Base-by-base conservation (phyloP, 2,888 invertebrate genomes). In the Epinotia nisella region DNA sequence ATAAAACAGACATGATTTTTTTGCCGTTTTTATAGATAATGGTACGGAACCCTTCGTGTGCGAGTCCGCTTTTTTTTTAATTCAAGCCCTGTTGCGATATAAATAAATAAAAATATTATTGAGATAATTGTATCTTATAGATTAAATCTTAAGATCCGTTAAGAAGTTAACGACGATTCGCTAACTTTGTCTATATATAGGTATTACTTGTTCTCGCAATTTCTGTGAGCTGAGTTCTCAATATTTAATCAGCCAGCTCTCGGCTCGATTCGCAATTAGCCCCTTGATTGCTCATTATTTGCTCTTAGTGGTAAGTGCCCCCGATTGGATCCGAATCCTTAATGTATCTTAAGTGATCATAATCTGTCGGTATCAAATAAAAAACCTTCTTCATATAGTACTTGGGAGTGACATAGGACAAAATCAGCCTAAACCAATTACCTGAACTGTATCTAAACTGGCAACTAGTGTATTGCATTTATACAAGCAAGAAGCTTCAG, bases 171-270 rank as follows among this genome's bases (percentile, higher is more conserved):
- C 17, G 39, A 35, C 2, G 35, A 39, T 41, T 29, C 62, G 15
- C 21, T 13, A 24, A 49, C 49, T 24, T 49, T 11, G 49, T n/a
- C 62, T 15, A n/a, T 55, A 65, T 15, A n/a, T 55, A 65, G 21
- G 21, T 21, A 65, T 87, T 76, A 87, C 85, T 87, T 82, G 86
- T 87, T 85, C 84, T 73, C 61, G 75, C 75, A 81, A 83, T 76
- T 77, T 77, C 76, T 61, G 84, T 85, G 87, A 85, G 80, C 80
- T 75, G 77, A 79, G 79, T 76, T 74, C 75, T 88, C 77, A 85
- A 88, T 89, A 85, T 85, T 86, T 85, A 84, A 87, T 83, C 76
- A 81, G 80, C 76, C 71, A 79, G 75, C 81, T 80, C 80, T 82
- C 77, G 66, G 76, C 77, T 81, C 70, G 72, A 64, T 65, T 73